Evolutionary conservation across 2,113 vertebrate genomes (phyloP).

Genomic region (Cyanoramphus novaezelandiae): DNA sequence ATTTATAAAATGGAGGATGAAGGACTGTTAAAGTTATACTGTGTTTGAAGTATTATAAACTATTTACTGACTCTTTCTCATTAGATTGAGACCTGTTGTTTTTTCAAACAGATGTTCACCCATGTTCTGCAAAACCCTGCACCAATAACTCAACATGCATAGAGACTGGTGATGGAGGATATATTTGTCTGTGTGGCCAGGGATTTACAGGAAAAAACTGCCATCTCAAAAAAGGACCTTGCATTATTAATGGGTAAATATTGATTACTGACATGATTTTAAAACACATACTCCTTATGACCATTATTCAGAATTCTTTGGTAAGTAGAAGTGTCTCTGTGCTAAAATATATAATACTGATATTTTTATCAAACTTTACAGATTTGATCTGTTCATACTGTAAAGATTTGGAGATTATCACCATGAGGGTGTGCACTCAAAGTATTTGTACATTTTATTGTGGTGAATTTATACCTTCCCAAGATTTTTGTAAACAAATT

Average conservation of each 20-base stretch:
- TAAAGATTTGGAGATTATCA: neutral
- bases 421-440: neutral
- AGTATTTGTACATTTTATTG: neutral
- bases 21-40: neutral
- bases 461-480: neutral
- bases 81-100: neutral
- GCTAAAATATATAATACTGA: neutral
- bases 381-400: neutral
- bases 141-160: conserved; percentile 87
- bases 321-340: neutral
- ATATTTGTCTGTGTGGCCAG: conserved; percentile 83
- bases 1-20: neutral
- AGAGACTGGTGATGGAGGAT: conserved; percentile 81
- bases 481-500: neutral
- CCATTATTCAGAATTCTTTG: neutral
- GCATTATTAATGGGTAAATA: conserved; percentile 83
- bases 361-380: neutral
- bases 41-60: neutral
- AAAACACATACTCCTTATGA: neutral
- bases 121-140: conserved; percentile 85
- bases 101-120: conserved; percentile 78
- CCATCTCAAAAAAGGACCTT: conserved; percentile 79
- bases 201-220: conserved; percentile 85
- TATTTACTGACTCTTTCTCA: neutral
- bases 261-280: neutral